A percentile compares a stretch with the other conserved stretches of the same genome.
Evolutionary conservation across 2,113 vertebrate species (phyloP).

Genomic region (Apodemus sylvaticus): DNA sequence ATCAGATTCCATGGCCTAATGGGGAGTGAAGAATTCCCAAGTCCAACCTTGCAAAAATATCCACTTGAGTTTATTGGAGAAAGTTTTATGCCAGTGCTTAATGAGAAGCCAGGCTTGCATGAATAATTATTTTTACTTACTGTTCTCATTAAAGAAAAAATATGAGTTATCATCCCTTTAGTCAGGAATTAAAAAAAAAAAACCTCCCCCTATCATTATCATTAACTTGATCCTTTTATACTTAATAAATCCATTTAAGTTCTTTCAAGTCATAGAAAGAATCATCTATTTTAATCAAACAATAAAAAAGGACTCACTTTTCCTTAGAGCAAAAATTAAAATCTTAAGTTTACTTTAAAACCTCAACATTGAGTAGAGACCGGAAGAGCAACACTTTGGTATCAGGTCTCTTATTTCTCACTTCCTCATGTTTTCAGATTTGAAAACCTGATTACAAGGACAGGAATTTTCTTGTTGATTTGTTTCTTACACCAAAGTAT

Average conservation of each 20-base stretch:
- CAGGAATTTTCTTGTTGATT: background rate
- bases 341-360: background rate
- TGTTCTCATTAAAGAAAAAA: conserved; percentile 80
- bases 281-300: conserved; percentile 56
- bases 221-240: conserved; percentile 80
- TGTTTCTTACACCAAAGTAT: background rate
- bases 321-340: background rate
- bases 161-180: conserved; percentile 76
- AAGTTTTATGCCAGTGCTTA: conserved; percentile 80
- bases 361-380: background rate
- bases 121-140: conserved; percentile 85
- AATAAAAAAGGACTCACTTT: background rate
- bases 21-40: conserved; percentile 82
- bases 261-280: conserved; percentile 64
- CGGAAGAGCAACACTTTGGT: background rate
- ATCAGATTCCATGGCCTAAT: conserved; percentile 82
- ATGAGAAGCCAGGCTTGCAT: conserved; percentile 81
- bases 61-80: conserved; percentile 76
- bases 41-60: conserved; percentile 72
- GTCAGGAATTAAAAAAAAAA: conserved; percentile 68
- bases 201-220: conserved; percentile 71
- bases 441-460: background rate
- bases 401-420: background rate
- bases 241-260: conserved; percentile 67
- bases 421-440: background rate